phyloP scores from a whole-genome alignment of 2,113 vertebrate genomes.

The Noturus placidus region DNA sequence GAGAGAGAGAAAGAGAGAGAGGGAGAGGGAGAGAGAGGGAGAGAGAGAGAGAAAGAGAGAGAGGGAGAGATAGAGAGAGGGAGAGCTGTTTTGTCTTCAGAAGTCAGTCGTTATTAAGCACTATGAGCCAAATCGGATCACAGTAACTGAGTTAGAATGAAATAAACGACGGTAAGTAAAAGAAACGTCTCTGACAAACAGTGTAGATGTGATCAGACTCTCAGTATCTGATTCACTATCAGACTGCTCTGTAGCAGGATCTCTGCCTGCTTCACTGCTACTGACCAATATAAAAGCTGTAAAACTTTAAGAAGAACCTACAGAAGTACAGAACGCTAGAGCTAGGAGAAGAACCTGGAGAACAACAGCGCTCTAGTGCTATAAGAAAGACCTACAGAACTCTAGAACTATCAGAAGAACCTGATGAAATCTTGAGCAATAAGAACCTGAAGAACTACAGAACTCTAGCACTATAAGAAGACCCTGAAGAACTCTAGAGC shows the following conservation, averaged over 20 bases:
- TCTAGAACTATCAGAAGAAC: not conserved
- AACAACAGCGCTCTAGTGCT: not conserved
- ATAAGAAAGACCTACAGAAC: not conserved
- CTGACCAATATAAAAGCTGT: not conserved
- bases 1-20: not conserved
- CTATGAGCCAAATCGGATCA: not conserved
- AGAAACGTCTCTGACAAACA: not conserved
- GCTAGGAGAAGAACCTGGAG: not conserved
- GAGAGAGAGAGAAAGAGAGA: not conserved
- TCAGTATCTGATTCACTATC: not conserved
- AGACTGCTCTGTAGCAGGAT: not conserved
- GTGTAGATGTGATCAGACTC: not conserved
- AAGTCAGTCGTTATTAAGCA: not conserved
- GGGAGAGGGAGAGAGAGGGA: not conserved
- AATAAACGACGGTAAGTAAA: constrained; percentile 24
- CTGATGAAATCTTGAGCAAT: not conserved
- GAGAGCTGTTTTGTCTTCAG: not conserved
- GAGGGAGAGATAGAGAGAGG: no score
- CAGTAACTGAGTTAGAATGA: not conserved
- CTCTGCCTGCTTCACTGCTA: not conserved
- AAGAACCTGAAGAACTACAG: not conserved
- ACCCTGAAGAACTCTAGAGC: not conserved
- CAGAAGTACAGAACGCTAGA: not conserved
- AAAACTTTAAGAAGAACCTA: not conserved
- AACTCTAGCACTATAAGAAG: not conserved